Evolutionary conservation across 2,888 invertebrate species (phyloP), one percentile per base, ranked within the genome.

Genomic region (Dryomyza anilis): DNA sequence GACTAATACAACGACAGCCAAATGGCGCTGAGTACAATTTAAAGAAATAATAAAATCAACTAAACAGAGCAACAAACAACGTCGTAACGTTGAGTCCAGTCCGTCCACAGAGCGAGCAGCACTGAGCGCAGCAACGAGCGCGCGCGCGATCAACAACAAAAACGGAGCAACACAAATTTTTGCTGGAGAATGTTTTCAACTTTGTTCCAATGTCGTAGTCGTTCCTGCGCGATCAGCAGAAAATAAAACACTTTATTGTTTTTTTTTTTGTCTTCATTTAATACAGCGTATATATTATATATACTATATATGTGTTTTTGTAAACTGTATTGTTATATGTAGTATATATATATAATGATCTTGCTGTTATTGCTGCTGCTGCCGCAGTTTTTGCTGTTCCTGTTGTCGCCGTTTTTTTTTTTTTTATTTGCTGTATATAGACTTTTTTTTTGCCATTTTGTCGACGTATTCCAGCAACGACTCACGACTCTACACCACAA

Each of bases 221-320:
- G 52, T 61, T 30, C 29, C 50, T 53, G 61, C 52, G 21, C 43
- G 61, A 61, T 61, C 61, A 43, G 53, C 61, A 53, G 43, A 53
- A 27, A 33, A 59, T 57, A 30, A 23, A 48, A 27, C 14, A 52
- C 3, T n/a, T n/a, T n/a, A 25, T 16, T 27, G 25, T n/a, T 1
- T 21, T 23, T 23, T 48, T 23, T 48, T 23, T 48, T 23, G 5
- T 43, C 43, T n/a, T 43, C 43, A 8, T 39, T 39, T 43, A 16
- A 16, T 16, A 48, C 48, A 30, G 16, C 16, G 19, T 46, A 19
- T 5, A 19, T 46, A 46, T 46, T 3, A 19, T 46, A 46, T 46
- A 19, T 19, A 10, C 6, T 16, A 8, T 14, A n/a, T 46, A 46
- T 23, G 27, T 55, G 21, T 23, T 10, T 30, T 55, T 21, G 19